phyloP scores from a whole-genome alignment of 1,140 invertebrate species.

The Musca vetustissima region DNA sequence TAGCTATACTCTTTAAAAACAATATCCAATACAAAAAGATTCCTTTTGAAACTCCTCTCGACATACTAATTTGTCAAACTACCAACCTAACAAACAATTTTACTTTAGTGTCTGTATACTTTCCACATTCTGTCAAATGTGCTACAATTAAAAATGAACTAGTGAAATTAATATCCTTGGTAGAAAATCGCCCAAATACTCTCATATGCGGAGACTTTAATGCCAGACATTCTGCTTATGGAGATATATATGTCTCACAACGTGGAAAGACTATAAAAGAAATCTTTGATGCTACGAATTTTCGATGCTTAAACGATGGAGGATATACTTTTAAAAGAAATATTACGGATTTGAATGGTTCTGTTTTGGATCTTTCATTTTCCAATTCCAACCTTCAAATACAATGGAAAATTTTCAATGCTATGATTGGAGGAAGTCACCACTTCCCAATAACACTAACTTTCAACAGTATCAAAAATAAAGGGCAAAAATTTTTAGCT shows the following conservation, averaged over 20 bases:
- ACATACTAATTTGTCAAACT: not conserved
- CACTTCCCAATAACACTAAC: not conserved
- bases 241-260: not conserved
- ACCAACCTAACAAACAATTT: not conserved
- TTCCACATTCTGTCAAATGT: not conserved
- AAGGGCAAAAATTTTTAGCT: not conserved
- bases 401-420: not conserved
- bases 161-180: not conserved
- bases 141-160: not conserved
- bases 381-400: not conserved
- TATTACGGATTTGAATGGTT: not conserved
- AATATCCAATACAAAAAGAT: not conserved
- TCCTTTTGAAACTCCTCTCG: not conserved
- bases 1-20: not conserved
- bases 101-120: not conserved
- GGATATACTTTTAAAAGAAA: not conserved
- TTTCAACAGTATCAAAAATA: not conserved
- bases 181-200: not conserved
- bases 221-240: not conserved
- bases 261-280: not conserved
- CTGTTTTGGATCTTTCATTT: not conserved
- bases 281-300: not conserved
- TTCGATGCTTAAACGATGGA: not conserved
- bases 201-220: not conserved
- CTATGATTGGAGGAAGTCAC: not conserved